Evolutionary conservation across 2,888 invertebrate genomes (phyloP).

Genomic region (Campopleginae sp.): DNA sequence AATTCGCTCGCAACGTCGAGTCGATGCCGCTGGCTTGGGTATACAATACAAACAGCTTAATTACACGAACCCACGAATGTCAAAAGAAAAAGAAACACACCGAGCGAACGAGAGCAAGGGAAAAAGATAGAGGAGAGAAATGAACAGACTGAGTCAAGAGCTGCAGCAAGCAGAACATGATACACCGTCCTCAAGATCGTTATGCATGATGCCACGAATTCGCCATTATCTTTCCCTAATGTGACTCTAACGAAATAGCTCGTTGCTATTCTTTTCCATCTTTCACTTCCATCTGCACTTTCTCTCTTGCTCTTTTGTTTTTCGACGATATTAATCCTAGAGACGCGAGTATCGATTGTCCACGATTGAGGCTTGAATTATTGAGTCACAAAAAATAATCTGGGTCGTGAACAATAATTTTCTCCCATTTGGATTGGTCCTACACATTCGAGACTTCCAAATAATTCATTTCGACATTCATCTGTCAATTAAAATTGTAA

Average conservation of each 20-base stretch:
- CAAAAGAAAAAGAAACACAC: constrained; percentile 1
- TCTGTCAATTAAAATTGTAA: neutral
- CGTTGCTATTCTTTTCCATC: neutral
- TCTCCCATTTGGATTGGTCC: neutral
- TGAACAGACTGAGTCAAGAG: constrained; percentile 5
- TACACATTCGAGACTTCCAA: neutral
- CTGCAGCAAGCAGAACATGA: constrained; percentile 30
- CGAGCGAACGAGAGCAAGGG: neutral
- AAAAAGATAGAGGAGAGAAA: neutral
- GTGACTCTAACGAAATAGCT: constrained; percentile 7
- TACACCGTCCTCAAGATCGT: constrained; percentile 70
- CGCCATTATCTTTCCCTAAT: constrained; percentile 54
- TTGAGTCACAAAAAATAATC: neutral
- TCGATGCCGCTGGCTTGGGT: constrained; percentile 63
- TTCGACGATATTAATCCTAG: constrained; percentile 7
- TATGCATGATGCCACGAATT: constrained; percentile 74
- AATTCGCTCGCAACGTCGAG: constrained; percentile 41
- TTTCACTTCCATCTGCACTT: constrained; percentile 11
- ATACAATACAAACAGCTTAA: constrained; percentile 78
- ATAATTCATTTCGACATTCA: neutral
- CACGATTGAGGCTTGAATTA: neutral
- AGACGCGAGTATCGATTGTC: neutral
- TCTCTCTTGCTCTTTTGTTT: constrained; percentile 5
- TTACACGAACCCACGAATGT: constrained; percentile 71
- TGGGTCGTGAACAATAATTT: neutral